A percentile compares a stretch with the other conserved stretches of the same genome.
These are phyloP conservation scores for Chascanopsetta lugubris DNA, from an alignment of 2,113 vertebrate species.

Conservation along the genomic window DNA sequence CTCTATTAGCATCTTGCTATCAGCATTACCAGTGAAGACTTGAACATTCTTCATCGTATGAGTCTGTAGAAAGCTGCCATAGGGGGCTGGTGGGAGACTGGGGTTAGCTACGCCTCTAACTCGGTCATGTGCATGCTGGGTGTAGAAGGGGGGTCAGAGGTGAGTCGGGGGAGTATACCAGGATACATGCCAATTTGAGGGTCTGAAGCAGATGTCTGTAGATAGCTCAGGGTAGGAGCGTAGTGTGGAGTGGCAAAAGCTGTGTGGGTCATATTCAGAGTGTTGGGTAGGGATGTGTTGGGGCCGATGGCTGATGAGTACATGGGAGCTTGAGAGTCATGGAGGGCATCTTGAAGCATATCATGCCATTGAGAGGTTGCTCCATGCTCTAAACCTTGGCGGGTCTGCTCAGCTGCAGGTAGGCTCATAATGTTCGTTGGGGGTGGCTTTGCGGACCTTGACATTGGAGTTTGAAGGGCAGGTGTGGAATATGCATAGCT, in stretches of 20 bases:
- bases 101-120: not conserved
- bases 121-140: not conserved
- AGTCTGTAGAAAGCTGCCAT: constrained; percentile 34
- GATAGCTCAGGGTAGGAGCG: not conserved
- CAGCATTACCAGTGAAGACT: constrained; percentile 24
- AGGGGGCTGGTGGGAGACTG: not conserved
- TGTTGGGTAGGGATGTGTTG: not conserved
- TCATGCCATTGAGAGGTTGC: no score
- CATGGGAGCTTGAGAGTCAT: no score
- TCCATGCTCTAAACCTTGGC: no score
- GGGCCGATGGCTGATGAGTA: not conserved
- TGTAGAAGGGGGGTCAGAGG: not conserved
- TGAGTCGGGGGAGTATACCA: no score
- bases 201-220: not conserved
- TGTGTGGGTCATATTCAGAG: not conserved
- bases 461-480: not conserved
- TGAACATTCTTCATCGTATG: constrained; percentile 33
- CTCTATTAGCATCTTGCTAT: constrained; percentile 10
- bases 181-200: not conserved
- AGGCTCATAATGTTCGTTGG: no score
- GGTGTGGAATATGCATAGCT: not conserved
- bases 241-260: not conserved
- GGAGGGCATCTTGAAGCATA: no score
- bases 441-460: no score
- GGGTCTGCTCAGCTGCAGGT: no score